Base-by-base conservation (phyloP, 1,140 invertebrate species). In the Pissodes strobi region DNA sequence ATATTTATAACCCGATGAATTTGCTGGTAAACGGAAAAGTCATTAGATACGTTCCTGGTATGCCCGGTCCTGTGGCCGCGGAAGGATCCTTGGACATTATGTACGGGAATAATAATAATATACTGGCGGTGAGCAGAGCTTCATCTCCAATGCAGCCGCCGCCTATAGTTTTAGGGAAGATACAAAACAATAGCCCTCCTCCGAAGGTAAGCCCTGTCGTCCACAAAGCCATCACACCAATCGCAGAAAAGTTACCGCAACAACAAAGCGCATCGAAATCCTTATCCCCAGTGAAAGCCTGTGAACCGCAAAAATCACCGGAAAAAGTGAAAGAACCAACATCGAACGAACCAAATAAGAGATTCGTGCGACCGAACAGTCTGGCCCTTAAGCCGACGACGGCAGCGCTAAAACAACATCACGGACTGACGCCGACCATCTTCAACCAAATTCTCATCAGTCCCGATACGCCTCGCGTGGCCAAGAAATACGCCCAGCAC, bases 381-480 rank as follows among this genome's bases (percentile, higher is more conserved):
- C 75, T 93, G 46, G 89, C 91, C 0, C 75, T 93, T 5, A 93
- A 92, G 76, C 90, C 90, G 2, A 90, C 89, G 2, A 90, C 88
- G 1, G 92, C 90, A 71, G 87, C 86, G 0, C 85, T 89, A 0
- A 92, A 92, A 73, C 85, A 85, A 48, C 87, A 90, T 74, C 88
- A 90, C 67, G 90, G 90, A 0, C 86, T 89, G 27, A 90, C 88
- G 1, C 88, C 88, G 0, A 90, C 86, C 38, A 86, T 88, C 6
- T 89, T 90, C 63, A 90, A 89, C 15, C 80, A 91, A 73, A 86
- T 89, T 1, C 78, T 92, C 27, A 89, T 92, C 22, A 95, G 92
- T 68, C 93, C 94, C 0, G 94, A 96, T 76, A 96, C 94, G 0
- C 94, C 94, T 8, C 79, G 92, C 6, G 90, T 91, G 0, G 89